Evolutionary conservation across 2,113 vertebrate genomes (phyloP).

Genomic region (Zapornia atra): DNA sequence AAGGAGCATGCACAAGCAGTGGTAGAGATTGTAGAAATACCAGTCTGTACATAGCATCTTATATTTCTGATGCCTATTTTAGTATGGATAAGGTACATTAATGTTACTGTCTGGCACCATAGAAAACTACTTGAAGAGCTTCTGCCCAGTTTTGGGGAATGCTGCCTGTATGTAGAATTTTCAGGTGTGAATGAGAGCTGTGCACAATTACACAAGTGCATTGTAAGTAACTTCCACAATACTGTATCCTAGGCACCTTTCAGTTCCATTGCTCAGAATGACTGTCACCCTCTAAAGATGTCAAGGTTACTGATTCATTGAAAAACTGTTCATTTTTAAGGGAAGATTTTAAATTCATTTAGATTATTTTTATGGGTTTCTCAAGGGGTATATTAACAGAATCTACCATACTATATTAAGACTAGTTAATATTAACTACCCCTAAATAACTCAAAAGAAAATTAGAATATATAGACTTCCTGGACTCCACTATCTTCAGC

Average conservation of each 20-base stretch:
- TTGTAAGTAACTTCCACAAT: neutral
- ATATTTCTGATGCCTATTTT: neutral
- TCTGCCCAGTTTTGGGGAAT: neutral
- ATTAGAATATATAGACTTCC: neutral
- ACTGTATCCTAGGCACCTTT: accelerated
- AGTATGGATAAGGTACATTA: neutral
- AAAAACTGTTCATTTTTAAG: neutral
- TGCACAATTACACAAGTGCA: neutral
- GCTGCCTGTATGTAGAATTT: neutral
- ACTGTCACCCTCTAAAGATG: neutral
- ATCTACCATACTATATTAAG: neutral
- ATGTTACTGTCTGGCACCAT: neutral
- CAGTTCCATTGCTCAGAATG: neutral
- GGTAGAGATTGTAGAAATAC: neutral
- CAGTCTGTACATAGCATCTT: neutral
- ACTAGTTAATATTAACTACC: neutral
- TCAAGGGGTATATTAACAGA: neutral
- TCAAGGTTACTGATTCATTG: neutral
- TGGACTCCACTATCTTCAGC: neutral
- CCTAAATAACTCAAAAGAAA: neutral
- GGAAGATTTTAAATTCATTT: neutral
- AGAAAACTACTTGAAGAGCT: neutral
- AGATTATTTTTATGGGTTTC: neutral
- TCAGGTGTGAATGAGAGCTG: neutral
- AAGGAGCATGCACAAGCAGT: neutral